phyloP scores from a whole-genome alignment of 2,113 vertebrate genomes.

The Benitochromis conjunctus region DNA sequence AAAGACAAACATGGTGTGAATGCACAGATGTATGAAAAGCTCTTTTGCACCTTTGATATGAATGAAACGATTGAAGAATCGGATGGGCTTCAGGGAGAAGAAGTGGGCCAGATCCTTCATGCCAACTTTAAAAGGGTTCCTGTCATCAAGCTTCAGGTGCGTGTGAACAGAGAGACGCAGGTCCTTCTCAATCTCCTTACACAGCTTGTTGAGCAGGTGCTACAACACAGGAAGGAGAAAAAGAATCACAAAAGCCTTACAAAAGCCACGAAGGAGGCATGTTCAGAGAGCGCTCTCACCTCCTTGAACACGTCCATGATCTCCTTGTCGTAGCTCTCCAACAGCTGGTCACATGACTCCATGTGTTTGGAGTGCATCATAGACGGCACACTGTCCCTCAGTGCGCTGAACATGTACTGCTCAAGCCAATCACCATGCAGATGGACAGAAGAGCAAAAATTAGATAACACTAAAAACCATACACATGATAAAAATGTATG shows the following conservation, averaged over 20 bases:
- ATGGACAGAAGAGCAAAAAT: background rate
- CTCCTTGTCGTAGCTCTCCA: slow-evolving; percentile 92
- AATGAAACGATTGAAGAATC: slow-evolving; percentile 97
- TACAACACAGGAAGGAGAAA: slow-evolving; percentile 3
- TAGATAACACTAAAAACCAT: background rate
- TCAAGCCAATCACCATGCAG: slow-evolving; percentile 13
- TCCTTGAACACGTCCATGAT: slow-evolving; percentile 92
- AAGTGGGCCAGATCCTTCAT: slow-evolving; percentile 97
- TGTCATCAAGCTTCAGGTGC: slow-evolving; percentile 93
- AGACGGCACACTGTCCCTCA: slow-evolving; percentile 88
- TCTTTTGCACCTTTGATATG: slow-evolving; percentile 87
- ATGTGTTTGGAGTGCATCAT: slow-evolving; percentile 92
- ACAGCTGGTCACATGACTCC: slow-evolving; percentile 85
- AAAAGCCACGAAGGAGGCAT: rapidly evolving
- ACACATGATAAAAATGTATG: too few species aligned
- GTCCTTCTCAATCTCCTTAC: slow-evolving; percentile 98
- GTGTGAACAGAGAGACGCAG: slow-evolving; percentile 95
- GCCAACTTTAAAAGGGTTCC: slow-evolving; percentile 96
- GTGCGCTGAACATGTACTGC: slow-evolving; percentile 97
- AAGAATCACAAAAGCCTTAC: background rate
- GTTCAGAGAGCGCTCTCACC: slow-evolving; percentile 66
- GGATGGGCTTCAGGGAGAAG: slow-evolving; percentile 92
- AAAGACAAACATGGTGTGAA: background rate
- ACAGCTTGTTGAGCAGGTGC: slow-evolving; percentile 94
- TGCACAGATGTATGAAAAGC: background rate